Base-by-base conservation (phyloP, 1,140 invertebrate species). In the Sycophaga agraensis region DNA sequence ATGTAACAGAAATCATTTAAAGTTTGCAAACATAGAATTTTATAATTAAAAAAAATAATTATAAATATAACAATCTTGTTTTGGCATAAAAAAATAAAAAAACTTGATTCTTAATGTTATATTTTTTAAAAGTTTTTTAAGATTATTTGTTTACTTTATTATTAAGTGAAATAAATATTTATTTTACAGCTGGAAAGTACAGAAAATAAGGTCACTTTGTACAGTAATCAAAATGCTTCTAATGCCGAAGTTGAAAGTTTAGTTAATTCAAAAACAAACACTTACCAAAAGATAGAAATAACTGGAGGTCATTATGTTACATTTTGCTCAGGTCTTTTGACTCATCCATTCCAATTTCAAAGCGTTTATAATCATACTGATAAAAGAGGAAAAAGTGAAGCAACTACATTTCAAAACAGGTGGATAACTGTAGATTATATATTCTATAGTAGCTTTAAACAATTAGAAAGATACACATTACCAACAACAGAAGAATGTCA, bases 351-450 rank as follows among this genome's bases (percentile, higher is more conserved):
- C 37, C 69, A 76, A 43, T 77, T 89, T 2, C 68, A 72, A 16
- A 87, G 86, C 0, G 84, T 84, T 9, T 88, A 87, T 66, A 65
- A 75, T 4, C 82, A 83, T 64, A 62, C 57, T 5, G 82, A 83
- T 39, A 26, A 61, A 4, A 65, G 76, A 12, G 76, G 77, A 1
- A 64, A 74, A 26, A 62, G 57, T 6, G 86, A 87, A 66, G 90
- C 84, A 0, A 89, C 90, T 2, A 91, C 91, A 0, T 84, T 84
- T 77, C 91, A 93, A 68, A 77, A 88, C 40, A 63, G 78, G n/a
- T 93, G 91, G 91, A 77, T 89, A 8, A 89, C 87, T 0, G 91
- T 93, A 0, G 91, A 93, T 79, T 93, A 92, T 69, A 90, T 93
- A 62, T 90, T 91, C 71, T 89, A 88, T 66, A 88, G 84, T 80